A percentile compares a stretch with the other conserved stretches of the same genome.
Conservation (phyloP, 2,113 vertebrate species). For the Sapajus apella region DNA sequence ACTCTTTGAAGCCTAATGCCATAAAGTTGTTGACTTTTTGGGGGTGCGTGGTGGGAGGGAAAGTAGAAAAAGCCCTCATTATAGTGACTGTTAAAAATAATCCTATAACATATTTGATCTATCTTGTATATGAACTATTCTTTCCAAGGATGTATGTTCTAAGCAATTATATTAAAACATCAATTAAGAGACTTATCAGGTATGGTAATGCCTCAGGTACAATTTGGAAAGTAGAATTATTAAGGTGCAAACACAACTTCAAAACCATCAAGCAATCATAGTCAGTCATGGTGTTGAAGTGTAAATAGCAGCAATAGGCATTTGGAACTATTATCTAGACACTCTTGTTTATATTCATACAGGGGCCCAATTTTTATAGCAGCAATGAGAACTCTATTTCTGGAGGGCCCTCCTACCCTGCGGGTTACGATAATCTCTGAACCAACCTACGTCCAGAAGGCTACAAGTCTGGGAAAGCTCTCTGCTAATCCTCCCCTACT, state of each 20-base stretch:
- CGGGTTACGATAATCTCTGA: not conserved
- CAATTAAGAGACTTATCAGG: slow-evolving; percentile 47
- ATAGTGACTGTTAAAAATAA: not conserved
- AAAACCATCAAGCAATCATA: slow-evolving; percentile 26
- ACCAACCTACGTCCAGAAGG: not conserved
- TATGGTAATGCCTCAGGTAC: slow-evolving; percentile 46
- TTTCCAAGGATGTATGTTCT: slow-evolving; percentile 32
- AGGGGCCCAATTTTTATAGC: not conserved
- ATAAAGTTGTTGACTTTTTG: not conserved
- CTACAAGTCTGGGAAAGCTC: not conserved
- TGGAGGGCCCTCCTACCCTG: not conserved
- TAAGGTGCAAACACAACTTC: not conserved
- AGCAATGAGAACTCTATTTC: slow-evolving; percentile 38
- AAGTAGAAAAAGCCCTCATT: not conserved
- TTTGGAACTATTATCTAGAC: not conserved
- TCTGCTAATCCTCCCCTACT: not conserved
- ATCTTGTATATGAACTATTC: not conserved
- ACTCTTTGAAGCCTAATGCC: not conserved
- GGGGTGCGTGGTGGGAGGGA: fast-evolving
- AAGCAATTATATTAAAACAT: slow-evolving; percentile 41
- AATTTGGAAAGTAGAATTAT: slow-evolving; percentile 1
- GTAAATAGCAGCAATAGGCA: slow-evolving; percentile 22
- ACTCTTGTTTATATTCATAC: not conserved
- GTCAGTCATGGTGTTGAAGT: not conserved
- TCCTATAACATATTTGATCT: not conserved